Evolutionary conservation across 2,113 vertebrate genomes (phyloP), one percentile per base, ranked within the genome.

Genomic region (Apaloderma vittatum): DNA sequence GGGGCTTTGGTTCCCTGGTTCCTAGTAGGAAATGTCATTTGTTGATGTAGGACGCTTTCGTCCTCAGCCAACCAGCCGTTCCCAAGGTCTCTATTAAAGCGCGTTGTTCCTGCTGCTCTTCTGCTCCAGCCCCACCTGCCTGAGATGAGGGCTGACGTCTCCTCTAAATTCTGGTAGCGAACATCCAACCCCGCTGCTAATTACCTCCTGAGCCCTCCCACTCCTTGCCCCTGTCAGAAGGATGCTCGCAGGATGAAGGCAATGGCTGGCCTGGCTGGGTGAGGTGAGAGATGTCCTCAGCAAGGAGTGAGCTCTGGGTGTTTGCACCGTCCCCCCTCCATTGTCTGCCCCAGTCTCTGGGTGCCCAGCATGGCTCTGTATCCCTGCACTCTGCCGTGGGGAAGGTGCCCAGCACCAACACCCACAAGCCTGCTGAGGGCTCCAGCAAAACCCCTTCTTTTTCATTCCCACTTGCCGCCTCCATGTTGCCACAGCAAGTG

Each of bases 371-470:
- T 1, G 17, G 40, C 52, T 82, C 48, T 65, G 49, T 23, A 22
- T 22, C 20, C 62, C 43, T 63, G 52, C 5, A 40, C 49, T 5
- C 0, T 20, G 74, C 26, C 2, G 4, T 6, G 1, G 40, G 22
- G 61, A 49, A 13, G 5, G 6, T 18, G 12, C 17, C 29, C 68
- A 52, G 86, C 3, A 26, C 5, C 37, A 46, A 30, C 14, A 14
- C 5, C 58, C 32, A 3, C 12, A 8, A 32, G 9, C 1, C 0
- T 3, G 7, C 23, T 4, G 11, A 26, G 36, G 2, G 23, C 6
- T 75, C 43, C 4, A 3, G 32, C 3, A 1, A 11, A 1, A 3
- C 23, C 16, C 19, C 4, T 11, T 11, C 20, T 72, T 46, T 32
- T 66, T 3, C 40, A 40, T 40, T 40, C 40, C 40, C 40, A 10